A percentile compares a stretch with the other conserved stretches of the same genome.
Evolutionary conservation across 2,113 vertebrate species (phyloP).

Genomic region (Cyanoderma ruficeps): DNA sequence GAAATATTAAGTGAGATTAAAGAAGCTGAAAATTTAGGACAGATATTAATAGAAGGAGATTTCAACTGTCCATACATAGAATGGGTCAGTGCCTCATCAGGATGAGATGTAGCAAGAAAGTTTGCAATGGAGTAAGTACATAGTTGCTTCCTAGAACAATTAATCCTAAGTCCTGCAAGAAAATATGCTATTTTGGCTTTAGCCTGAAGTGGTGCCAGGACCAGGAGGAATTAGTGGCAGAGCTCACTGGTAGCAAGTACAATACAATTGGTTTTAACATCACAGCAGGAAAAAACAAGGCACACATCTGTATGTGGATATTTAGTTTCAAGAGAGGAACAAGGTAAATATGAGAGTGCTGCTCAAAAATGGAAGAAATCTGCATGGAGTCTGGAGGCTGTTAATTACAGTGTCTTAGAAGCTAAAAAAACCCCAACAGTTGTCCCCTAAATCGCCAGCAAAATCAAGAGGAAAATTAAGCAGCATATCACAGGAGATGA

Average conservation of each 20-base stretch:
- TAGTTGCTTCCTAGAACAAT: conserved; percentile 19
- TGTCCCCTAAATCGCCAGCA: background rate
- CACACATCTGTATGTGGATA: background rate
- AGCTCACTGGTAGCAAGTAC: background rate
- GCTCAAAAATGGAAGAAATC: background rate
- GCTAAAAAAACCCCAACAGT: background rate
- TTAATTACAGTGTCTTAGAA: background rate
- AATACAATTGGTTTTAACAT: background rate
- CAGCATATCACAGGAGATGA: background rate
- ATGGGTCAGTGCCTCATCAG: background rate
- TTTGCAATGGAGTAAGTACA: background rate
- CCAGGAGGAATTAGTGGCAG: conserved; percentile 1
- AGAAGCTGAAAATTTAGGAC: conserved; percentile 22
- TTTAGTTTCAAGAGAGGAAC: background rate
- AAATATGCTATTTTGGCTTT: conserved; percentile 34
- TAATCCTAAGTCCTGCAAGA: conserved; percentile 1
- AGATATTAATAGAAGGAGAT: conserved; percentile 52
- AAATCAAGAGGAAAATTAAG: background rate
- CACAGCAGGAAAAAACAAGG: background rate
- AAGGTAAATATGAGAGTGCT: background rate
- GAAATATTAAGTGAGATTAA: conserved; percentile 50
- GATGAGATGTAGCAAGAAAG: background rate
- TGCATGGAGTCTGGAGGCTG: background rate
- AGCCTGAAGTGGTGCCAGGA: background rate
- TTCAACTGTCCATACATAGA: background rate